phyloP scores from a whole-genome alignment of 2,888 invertebrate genomes.

The Sarcophaga carnaria region DNA sequence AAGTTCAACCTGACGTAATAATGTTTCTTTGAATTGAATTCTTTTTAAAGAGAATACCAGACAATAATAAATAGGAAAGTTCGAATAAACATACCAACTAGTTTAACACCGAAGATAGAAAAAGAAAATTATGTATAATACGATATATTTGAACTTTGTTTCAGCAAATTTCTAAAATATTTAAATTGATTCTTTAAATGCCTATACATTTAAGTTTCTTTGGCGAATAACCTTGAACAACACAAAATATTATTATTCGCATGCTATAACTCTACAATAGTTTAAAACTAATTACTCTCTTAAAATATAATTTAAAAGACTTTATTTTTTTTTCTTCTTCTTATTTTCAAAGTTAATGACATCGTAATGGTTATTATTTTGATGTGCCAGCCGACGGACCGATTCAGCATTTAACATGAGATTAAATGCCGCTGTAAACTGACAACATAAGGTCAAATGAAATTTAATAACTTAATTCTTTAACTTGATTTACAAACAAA shows the following conservation, averaged over 20 bases:
- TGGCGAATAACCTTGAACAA: neutral
- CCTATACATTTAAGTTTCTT: too few species aligned
- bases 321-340: neutral
- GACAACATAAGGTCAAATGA: conserved; percentile 51
- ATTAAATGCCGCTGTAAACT: conserved; percentile 2
- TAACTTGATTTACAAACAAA: neutral
- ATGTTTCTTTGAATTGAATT: too few species aligned
- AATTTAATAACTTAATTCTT: conserved; percentile 52
- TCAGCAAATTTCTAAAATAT: too few species aligned
- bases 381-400: neutral
- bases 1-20: too few species aligned
- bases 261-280: neutral
- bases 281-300: conserved; percentile 17
- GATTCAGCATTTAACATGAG: conserved; percentile 13
- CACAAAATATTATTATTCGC: conserved; percentile 3
- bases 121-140: too few species aligned
- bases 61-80: too few species aligned
- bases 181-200: too few species aligned
- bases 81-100: too few species aligned
- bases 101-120: too few species aligned
- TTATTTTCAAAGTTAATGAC: conserved; percentile 13
- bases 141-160: too few species aligned
- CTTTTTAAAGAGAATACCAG: too few species aligned
- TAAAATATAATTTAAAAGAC: neutral
- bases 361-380: conserved; percentile 39